A percentile compares a stretch with the other conserved stretches of the same genome.
Evolutionary conservation across 2,888 invertebrate species (phyloP).

Genomic region (Apamea monoglypha): DNA sequence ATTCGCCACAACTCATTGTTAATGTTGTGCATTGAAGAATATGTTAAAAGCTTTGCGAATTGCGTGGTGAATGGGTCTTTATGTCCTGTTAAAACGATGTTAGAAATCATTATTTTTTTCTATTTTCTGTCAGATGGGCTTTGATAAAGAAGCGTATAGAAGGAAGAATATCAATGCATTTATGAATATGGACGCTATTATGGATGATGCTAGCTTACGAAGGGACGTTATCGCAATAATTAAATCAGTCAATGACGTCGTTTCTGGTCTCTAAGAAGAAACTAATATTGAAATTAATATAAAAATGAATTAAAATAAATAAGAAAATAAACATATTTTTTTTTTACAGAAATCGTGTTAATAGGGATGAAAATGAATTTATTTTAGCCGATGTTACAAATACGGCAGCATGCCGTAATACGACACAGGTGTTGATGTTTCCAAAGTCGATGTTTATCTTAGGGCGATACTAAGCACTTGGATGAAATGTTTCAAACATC

Average conservation of each 20-base stretch:
- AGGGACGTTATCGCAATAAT: not conserved
- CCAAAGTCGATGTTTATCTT: not conserved
- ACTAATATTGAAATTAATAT: too few species aligned
- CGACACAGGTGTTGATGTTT: too few species aligned
- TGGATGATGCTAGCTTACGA: not conserved
- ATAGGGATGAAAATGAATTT: too few species aligned
- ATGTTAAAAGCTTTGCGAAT: conserved; percentile 63
- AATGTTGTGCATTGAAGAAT: conserved; percentile 67
- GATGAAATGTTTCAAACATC: too few species aligned
- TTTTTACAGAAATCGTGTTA: too few species aligned
- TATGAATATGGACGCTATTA: not conserved
- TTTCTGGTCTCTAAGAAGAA: not conserved
- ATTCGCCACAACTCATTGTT: conserved; percentile 70
- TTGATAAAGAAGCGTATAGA: not conserved
- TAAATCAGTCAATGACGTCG: too few species aligned
- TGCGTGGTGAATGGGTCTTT: conserved; percentile 21
- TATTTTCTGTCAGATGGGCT: not conserved
- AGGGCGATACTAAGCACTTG: too few species aligned
- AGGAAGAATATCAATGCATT: not conserved
- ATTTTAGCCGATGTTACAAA: too few species aligned
- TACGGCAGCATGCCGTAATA: too few species aligned
- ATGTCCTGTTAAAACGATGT: conserved; percentile 27
- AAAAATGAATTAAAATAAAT: too few species aligned
- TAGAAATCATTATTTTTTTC: conserved; percentile 4
- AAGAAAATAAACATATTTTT: too few species aligned